A percentile compares a stretch with the other conserved stretches of the same genome.
These are phyloP conservation scores for Brachypteracias leptosomus DNA, from an alignment of 2,113 vertebrate species.

Conservation along the genomic window DNA sequence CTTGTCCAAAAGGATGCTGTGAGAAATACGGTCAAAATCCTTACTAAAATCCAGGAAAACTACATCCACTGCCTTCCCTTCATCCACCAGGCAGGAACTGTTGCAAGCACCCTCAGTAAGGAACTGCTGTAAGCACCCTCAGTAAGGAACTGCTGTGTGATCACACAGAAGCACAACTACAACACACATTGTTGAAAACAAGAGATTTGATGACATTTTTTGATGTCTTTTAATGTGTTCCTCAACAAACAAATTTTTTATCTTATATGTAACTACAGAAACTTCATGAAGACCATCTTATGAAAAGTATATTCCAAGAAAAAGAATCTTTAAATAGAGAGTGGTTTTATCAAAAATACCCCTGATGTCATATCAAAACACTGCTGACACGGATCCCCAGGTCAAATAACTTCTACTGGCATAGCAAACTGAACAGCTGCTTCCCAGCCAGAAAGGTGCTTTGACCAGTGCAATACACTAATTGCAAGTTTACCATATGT, in stretches of 20 bases:
- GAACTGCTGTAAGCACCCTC: too few species aligned
- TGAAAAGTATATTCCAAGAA: neutral
- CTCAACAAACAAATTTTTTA: neutral
- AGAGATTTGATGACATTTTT: neutral
- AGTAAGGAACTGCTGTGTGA: neutral
- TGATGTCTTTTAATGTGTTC: neutral
- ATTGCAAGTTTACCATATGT: neutral
- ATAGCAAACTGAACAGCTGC: neutral
- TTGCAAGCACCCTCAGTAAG: too few species aligned
- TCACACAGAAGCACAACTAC: neutral
- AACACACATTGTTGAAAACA: neutral
- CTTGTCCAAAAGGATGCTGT: neutral
- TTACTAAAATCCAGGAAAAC: neutral
- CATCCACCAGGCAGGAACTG: fast-evolving
- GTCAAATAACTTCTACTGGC: neutral
- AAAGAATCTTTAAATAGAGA: neutral
- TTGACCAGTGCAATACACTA: neutral
- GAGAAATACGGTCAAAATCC: neutral
- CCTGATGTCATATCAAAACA: neutral
- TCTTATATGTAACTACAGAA: neutral
- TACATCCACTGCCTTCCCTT: neutral
- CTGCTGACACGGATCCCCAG: neutral
- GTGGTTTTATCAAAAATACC: neutral
- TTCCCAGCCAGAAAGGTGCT: neutral
- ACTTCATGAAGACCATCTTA: neutral